Percentiles rank a stretch among this genome's conserved stretches.
phyloP scores from a whole-genome alignment of 1,140 invertebrate species.

The Cepaea nemoralis region DNA sequence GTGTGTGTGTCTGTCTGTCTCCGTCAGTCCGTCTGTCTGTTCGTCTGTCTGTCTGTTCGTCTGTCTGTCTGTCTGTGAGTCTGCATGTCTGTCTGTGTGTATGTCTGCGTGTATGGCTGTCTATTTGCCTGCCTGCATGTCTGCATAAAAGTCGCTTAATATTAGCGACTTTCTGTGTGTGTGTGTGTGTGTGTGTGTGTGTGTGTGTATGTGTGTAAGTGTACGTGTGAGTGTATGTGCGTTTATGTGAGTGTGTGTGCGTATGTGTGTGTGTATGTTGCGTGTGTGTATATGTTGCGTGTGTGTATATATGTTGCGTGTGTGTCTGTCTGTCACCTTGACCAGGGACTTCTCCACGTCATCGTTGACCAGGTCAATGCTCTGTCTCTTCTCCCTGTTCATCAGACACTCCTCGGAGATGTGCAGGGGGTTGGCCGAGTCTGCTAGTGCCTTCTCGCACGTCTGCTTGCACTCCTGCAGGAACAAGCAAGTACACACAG shows the following conservation, averaged over 20 bases:
- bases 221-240: no score
- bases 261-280: neutral
- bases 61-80: neutral
- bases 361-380: conserved; percentile 87
- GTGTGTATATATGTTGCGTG: neutral
- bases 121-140: neutral
- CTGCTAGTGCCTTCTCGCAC: conserved; percentile 86
- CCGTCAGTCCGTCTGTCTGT: neutral
- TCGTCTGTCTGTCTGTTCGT: neutral
- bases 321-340: conserved; percentile 68
- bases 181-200: neutral
- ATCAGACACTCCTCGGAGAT: conserved; percentile 93
- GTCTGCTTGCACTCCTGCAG: conserved; percentile 83
- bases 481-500: neutral
- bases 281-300: no score
- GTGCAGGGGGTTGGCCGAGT: conserved; percentile 88
- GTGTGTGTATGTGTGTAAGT: neutral
- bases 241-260: neutral
- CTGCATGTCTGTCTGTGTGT: neutral
- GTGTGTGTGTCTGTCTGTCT: neutral
- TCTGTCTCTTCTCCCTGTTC: conserved; percentile 87
- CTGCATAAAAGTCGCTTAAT: no score
- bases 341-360: conserved; percentile 84
- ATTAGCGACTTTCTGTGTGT: neutral
- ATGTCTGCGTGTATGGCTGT: neutral